Evolutionary conservation across 1,140 invertebrate species (phyloP).

Genomic region (Caerostris darwini): DNA sequence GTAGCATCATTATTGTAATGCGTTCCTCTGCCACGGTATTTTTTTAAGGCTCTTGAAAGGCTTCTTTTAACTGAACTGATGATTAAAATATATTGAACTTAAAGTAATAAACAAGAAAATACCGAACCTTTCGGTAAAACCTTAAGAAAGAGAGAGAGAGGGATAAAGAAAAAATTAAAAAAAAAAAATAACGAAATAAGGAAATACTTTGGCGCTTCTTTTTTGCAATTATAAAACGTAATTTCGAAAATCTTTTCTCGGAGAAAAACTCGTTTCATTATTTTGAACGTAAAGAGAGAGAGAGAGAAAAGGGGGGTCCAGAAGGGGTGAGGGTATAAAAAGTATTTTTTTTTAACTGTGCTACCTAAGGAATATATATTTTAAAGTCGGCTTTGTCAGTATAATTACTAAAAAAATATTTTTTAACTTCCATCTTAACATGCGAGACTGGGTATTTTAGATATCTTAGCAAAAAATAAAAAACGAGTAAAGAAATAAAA

Average conservation of each 20-base stretch:
- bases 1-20: constrained; percentile 65
- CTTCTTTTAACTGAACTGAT: constrained; percentile 70
- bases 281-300: constrained; percentile 35
- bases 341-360: constrained; percentile 50
- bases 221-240: constrained; percentile 76
- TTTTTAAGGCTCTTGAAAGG: constrained; percentile 16
- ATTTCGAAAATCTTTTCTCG: constrained; percentile 73
- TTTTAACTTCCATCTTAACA: constrained; percentile 47
- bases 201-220: constrained; percentile 60
- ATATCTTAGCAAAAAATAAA: constrained; percentile 52
- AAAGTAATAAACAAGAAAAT: constrained; percentile 75
- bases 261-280: constrained; percentile 71
- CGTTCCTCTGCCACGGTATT: not conserved
- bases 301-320: not conserved
- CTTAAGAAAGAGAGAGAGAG: not conserved
- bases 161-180: not conserved
- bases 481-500: not conserved
- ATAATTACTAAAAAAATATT: constrained; percentile 69
- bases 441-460: constrained; percentile 44
- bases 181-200: constrained; percentile 58
- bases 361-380: constrained; percentile 65
- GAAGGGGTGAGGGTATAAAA: not conserved
- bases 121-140: constrained; percentile 19
- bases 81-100: constrained; percentile 76
- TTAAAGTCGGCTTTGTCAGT: constrained; percentile 66